Percentiles rank a stretch among this genome's conserved stretches.
These are phyloP conservation scores for Papilio glaucus DNA, from an alignment of 1,140 invertebrate species.

Conservation along the genomic window DNA sequence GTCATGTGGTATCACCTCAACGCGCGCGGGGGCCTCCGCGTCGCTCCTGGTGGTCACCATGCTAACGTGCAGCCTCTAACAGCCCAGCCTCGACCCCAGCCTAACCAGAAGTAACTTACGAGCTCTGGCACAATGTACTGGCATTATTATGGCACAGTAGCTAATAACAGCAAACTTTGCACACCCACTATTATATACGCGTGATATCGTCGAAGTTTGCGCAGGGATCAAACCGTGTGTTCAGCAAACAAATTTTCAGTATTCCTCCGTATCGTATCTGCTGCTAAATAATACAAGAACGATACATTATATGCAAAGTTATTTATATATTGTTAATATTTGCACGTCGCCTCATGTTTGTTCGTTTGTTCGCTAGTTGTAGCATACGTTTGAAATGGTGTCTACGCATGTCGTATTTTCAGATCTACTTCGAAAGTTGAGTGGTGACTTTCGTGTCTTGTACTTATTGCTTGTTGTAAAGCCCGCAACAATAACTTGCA, in stretches of 20 bases:
- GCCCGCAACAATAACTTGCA: no score
- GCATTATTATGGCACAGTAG: conserved; percentile 44
- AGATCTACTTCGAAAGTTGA: background rate
- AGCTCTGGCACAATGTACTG: conserved; percentile 29
- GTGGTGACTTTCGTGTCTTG: no score
- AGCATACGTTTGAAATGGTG: conserved; percentile 16
- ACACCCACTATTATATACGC: conserved; percentile 47
- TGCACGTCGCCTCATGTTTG: conserved; percentile 7
- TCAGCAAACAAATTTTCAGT: conserved; percentile 52
- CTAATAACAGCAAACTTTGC: conserved; percentile 37
- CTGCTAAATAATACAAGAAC: conserved; percentile 44
- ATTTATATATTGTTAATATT: conserved; percentile 42
- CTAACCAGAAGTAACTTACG: conserved; percentile 40
- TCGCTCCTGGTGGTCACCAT: conserved; percentile 52
- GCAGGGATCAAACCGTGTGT: conserved; percentile 46
- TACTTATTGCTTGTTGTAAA: no score
- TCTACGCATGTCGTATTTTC: background rate
- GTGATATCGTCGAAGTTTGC: conserved; percentile 55
- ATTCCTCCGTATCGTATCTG: conserved; percentile 51
- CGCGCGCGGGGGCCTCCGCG: conserved; percentile 48
- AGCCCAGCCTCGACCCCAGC: conserved; percentile 12
- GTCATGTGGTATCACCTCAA: conserved; percentile 71
- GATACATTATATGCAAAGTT: conserved; percentile 38
- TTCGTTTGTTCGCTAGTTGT: conserved; percentile 23
- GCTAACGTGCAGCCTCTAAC: conserved; percentile 20